Conservation (phyloP, 2,888 invertebrate species). For the Amaurobius ferox region DNA sequence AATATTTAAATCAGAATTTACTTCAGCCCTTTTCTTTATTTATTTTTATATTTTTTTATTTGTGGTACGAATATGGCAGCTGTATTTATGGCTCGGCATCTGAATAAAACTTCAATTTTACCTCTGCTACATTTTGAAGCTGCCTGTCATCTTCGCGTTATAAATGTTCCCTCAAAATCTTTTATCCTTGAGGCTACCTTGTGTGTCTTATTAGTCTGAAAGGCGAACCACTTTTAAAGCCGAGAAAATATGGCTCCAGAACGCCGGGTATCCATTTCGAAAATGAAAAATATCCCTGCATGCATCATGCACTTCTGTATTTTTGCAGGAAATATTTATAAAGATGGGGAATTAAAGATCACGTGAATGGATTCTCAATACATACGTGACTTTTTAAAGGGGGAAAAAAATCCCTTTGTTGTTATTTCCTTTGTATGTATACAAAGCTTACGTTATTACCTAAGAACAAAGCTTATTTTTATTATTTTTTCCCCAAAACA, state of each 20-base stretch:
- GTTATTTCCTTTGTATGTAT: slow-evolving; percentile 2
- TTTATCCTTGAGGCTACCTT: background rate
- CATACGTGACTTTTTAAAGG: background rate
- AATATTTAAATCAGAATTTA: too few species aligned
- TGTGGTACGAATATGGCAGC: background rate
- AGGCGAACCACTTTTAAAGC: background rate
- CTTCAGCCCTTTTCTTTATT: too few species aligned
- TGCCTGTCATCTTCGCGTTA: background rate
- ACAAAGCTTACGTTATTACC: background rate
- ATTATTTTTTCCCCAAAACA: background rate
- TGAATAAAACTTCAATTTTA: background rate
- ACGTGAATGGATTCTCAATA: background rate
- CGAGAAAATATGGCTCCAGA: background rate
- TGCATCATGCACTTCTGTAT: background rate
- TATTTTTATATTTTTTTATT: too few species aligned
- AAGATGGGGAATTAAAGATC: background rate
- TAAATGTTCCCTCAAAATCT: background rate
- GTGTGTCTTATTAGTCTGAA: background rate
- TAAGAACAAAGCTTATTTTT: background rate
- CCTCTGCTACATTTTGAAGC: background rate
- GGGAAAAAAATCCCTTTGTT: background rate
- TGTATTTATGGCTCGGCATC: background rate
- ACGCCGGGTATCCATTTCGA: background rate
- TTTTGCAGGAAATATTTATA: background rate
- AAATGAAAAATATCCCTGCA: background rate